Base-by-base conservation (phyloP, 2,113 vertebrate species). In the Echinops telfairi region DNA sequence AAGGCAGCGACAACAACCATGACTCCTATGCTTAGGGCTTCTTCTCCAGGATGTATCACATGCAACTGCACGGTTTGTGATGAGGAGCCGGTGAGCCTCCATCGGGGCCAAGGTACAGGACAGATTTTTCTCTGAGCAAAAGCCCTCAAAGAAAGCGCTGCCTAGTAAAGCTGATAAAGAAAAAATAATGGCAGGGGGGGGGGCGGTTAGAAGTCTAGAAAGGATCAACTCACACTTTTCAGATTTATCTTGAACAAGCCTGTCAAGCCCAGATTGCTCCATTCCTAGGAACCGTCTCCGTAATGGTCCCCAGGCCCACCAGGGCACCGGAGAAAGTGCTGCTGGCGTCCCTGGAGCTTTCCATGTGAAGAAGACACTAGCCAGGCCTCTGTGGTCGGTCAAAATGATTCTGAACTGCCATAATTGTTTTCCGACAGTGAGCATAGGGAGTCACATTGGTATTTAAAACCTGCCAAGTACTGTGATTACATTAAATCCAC, bases 401-500 rank as follows among this genome's bases (percentile, higher is more conserved):
- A 73, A 94, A 93, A 70, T 68, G 88, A 92, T 86, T 95, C 93
- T 95, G 81, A 95, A 92, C 82, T 60, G 15, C n/a, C 19, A 82
- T 83, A 95, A 95, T 88, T 96, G 70, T 83, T 57, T 73, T 89
- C 84, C 43, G 86, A 86, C 91, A 89, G 58, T 6, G 64, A 96
- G 66, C 95, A 95, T 68, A 83, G 94, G 66, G 88, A 90, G 25
- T 95, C 92, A 71, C 80, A 94, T 96, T 89, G 87, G 94, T 96
- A 96, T 92, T 95, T 64, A 3, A 91, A 95, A 94, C 87, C 89
- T 94, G 90, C 96, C 68, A 22, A 94, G 86, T 78, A 53, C 76
- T 90, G 31, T 92, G 88, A 95, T 95, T 93, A 90, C 64, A 92
- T 27, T 76, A 95, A 95, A 83, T 95, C 83, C 95, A 83, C 25